Conservation (phyloP, 2,888 invertebrate genomes). For the Trachelus iudaicus region DNA sequence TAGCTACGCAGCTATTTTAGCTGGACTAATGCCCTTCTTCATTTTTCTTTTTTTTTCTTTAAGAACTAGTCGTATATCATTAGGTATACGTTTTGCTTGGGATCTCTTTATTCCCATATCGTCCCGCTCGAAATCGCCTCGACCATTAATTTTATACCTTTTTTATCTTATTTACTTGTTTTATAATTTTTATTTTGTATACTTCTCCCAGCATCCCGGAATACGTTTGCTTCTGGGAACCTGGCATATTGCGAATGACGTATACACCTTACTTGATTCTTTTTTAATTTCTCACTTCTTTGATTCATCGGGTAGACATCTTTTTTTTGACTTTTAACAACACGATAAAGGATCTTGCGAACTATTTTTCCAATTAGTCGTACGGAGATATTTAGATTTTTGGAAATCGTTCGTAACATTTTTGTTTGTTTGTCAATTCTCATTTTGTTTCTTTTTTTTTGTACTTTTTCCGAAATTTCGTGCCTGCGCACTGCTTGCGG, state of each 20-base stretch:
- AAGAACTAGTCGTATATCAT: slow-evolving; percentile 1
- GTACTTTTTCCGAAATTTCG: not conserved
- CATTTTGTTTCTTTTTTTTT: not conserved
- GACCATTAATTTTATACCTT: too few relatives aligned
- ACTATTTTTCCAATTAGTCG: too few relatives aligned
- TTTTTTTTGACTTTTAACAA: too few relatives aligned
- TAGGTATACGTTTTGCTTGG: not conserved
- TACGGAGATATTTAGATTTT: not conserved
- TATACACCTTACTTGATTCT: too few relatives aligned
- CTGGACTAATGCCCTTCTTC: slow-evolving; percentile 2
- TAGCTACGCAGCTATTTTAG: not conserved
- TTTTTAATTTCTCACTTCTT: not conserved
- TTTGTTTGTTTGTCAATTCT: not conserved
- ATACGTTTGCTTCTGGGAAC: too few relatives aligned
- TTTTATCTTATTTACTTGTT: too few relatives aligned
- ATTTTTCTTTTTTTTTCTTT: not conserved
- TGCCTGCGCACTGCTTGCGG: not conserved
- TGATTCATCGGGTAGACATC: too few relatives aligned
- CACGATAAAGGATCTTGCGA: too few relatives aligned
- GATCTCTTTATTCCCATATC: not conserved
- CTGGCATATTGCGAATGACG: too few relatives aligned
- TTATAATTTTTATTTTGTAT: too few relatives aligned
- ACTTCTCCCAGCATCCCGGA: too few relatives aligned
- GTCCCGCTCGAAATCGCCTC: not conserved
- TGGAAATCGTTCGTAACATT: not conserved